phyloP scores from a whole-genome alignment of 2,888 invertebrate species.

The Drosophila affinis region DNA sequence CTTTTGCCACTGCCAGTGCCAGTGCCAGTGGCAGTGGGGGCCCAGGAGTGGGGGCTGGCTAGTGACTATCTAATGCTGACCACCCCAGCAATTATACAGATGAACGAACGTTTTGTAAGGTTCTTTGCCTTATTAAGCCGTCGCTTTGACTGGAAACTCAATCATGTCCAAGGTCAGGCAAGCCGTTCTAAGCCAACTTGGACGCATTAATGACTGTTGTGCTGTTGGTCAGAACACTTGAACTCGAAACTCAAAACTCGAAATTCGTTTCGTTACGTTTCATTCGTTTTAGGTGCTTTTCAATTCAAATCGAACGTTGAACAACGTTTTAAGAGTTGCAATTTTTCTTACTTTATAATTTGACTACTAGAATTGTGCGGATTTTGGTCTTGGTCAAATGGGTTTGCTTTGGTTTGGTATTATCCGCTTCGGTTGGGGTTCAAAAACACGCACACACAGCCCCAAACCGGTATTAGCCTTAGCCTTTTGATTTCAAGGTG shows the following conservation, averaged over 20 bases:
- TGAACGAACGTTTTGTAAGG: conserved; percentile 60
- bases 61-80: neutral
- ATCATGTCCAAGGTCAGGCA: conserved; percentile 70
- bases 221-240: conserved; percentile 63
- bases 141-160: conserved; percentile 55
- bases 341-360: conserved; percentile 22
- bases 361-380: conserved; percentile 38
- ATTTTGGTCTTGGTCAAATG: conserved; percentile 18
- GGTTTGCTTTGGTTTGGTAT: conserved; percentile 10
- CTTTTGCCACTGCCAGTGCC: conserved; percentile 21
- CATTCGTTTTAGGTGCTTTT: conserved; percentile 34
- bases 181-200: conserved; percentile 66
- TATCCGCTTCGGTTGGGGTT: conserved; percentile 25
- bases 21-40: no score
- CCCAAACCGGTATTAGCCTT: conserved; percentile 53
- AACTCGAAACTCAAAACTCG: conserved; percentile 6
- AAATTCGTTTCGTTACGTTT: conserved; percentile 49
- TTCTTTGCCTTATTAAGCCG: conserved; percentile 71
- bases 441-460: neutral
- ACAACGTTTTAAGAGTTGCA: conserved; percentile 12
- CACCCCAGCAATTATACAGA: conserved; percentile 42
- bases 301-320: conserved; percentile 24
- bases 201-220: conserved; percentile 63
- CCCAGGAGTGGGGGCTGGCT: conserved; percentile 5
- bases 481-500: conserved; percentile 60